Evolutionary conservation across 1,140 invertebrate genomes (phyloP), one percentile per base, ranked within the genome.

Genomic region (Psix sp.): DNA sequence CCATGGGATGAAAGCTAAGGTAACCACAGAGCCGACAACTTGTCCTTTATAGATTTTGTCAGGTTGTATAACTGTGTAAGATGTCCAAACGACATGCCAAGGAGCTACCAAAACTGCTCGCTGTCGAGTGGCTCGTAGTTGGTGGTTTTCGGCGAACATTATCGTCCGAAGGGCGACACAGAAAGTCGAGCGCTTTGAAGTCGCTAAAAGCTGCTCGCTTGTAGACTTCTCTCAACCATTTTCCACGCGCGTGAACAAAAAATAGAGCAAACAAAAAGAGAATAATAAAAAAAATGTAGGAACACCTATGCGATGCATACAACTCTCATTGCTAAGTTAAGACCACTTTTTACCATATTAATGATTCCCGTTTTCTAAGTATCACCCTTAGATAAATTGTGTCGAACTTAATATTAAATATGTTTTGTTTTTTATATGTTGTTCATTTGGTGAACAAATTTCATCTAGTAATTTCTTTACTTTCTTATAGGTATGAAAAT

Each of bases 121-220:
- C n/a, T 20, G 20, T 26, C 39, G 48, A 52, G 48, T 65, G 26
- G 48, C 24, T 59, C 33, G 63, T 26, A 73, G 62, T 68, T 65
- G 21, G 68, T 46, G 74, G 74, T 76, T 76, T 62, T 43, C 42
- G 33, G 42, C 16, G 35, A 60, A 57, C 48, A 62, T 70, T 46
- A 60, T 45, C 54, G 45, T 39, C 24, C 36, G 56, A 10, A 59
- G 18, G 39, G 52, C 52, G 52, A 51, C 54, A 68, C 72, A 74
- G 63, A 75, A 74, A 67, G 56, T 45, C 63, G 57, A 70, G 60
- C 39, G 52, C 83, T 85, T 84, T 84, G 80, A 84, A 83, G 83
- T 83, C 72, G 67, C 81, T 84, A 74, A 81, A 84, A 83, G 82
- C 80, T 62, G 52, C 45, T 71, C 73, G 77, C 57, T 76, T 57